These are phyloP conservation scores for Poeciliopsis paucimaculata DNA, from an alignment of 2,797 vertebrate species.

Conservation along the genomic window DNA sequence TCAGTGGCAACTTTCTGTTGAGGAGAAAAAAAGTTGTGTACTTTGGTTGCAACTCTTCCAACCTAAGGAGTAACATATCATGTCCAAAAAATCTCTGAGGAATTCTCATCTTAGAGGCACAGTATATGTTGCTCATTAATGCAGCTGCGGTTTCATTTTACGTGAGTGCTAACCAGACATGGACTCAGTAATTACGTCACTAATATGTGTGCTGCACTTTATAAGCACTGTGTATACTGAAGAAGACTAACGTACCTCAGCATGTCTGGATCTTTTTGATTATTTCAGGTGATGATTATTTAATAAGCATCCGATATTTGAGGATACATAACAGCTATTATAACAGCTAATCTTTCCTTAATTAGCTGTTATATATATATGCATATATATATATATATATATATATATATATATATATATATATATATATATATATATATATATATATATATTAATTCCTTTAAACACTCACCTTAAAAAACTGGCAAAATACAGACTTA, in stretches of 20 bases:
- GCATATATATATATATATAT: no score
- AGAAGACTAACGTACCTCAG: not conserved
- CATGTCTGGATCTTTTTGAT: not conserved
- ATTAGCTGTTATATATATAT: no score
- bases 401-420: no score
- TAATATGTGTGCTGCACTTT: not conserved
- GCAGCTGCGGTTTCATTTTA: not conserved
- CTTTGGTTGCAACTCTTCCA: no score
- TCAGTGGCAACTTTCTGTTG: no score
- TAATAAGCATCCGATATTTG: not conserved
- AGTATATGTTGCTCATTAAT: not conserved
- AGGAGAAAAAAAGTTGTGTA: no score
- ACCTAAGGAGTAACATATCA: not conserved
- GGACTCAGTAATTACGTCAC: not conserved
- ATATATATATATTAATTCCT: not conserved
- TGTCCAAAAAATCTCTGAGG: not conserved
- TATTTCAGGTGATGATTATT: not conserved
- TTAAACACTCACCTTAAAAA: not conserved
- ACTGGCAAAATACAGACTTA: not conserved
- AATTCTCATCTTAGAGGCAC: not conserved
- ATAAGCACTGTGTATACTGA: not conserved
- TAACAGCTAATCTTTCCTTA: no score
- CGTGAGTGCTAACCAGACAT: not conserved
- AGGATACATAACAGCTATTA: not conserved
- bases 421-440: no score